A percentile compares a stretch with the other conserved stretches of the same genome.
These are phyloP conservation scores for Cheilosia soror DNA, from an alignment of 2,888 invertebrate genomes.

Conservation along the genomic window DNA sequence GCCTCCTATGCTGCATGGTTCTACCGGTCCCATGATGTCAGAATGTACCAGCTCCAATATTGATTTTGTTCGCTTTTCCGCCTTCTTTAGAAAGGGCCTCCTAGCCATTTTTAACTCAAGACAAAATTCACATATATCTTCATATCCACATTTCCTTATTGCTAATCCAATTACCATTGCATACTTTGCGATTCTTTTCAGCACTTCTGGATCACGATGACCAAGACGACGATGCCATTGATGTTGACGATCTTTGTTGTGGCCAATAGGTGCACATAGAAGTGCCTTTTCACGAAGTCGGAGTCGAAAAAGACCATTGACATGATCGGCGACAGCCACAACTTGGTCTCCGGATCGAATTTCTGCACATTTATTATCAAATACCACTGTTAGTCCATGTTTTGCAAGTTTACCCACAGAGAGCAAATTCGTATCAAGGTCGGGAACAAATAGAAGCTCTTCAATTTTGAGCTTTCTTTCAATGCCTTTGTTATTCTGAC, in stretches of 20 bases:
- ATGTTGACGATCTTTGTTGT: background rate
- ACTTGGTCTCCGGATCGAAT: background rate
- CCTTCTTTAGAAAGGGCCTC: background rate
- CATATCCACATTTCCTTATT: background rate
- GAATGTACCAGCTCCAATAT: conserved; percentile 2
- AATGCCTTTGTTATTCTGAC: background rate
- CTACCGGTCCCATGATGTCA: conserved; percentile 7
- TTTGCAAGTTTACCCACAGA: background rate
- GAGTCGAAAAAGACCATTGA: background rate
- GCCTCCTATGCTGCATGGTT: background rate
- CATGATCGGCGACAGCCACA: background rate
- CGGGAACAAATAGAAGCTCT: conserved; percentile 1
- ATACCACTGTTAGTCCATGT: background rate
- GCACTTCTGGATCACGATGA: background rate
- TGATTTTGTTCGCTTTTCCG: background rate
- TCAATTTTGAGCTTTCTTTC: background rate
- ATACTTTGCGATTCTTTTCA: background rate
- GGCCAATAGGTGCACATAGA: background rate
- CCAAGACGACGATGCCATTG: background rate
- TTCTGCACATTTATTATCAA: background rate
- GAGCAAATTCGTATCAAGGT: background rate
- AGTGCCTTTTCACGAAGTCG: background rate
- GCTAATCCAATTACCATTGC: background rate
- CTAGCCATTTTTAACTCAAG: background rate
- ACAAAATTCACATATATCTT: conserved; percentile 1